phyloP scores from a whole-genome alignment of 2,888 invertebrate species.

The Ochropacha duplaris region DNA sequence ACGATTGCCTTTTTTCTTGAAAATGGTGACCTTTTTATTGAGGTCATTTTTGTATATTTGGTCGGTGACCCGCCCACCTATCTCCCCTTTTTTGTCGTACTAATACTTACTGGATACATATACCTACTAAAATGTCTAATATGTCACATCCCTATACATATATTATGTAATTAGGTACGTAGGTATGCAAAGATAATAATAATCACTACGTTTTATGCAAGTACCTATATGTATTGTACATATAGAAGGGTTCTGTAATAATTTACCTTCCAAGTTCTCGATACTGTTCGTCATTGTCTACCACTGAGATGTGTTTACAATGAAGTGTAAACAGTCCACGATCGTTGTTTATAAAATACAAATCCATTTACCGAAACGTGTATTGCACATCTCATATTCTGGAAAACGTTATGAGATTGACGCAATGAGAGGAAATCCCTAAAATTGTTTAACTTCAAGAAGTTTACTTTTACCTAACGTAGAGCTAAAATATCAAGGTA shows the following conservation, averaged over 20 bases:
- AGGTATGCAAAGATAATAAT: no score
- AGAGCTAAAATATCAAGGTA: background rate
- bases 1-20: no score
- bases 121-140: no score
- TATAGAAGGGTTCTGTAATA: background rate
- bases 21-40: no score
- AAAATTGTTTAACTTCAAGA: background rate
- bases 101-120: no score
- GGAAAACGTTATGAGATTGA: background rate
- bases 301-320: constrained; percentile 10
- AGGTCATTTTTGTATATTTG: no score
- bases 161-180: no score
- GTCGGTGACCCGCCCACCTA: no score
- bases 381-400: background rate
- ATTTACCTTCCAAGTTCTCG: background rate
- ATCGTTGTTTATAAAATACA: constrained; percentile 6
- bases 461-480: background rate
- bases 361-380: background rate
- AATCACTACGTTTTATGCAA: background rate
- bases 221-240: no score
- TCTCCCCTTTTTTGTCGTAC: no score
- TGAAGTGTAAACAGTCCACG: constrained; percentile 16
- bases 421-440: background rate
- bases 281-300: constrained; percentile 12
- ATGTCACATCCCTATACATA: no score